Evolutionary conservation across 2,113 vertebrate genomes (phyloP).

Genomic region (Tragelaphus strepsiceros): DNA sequence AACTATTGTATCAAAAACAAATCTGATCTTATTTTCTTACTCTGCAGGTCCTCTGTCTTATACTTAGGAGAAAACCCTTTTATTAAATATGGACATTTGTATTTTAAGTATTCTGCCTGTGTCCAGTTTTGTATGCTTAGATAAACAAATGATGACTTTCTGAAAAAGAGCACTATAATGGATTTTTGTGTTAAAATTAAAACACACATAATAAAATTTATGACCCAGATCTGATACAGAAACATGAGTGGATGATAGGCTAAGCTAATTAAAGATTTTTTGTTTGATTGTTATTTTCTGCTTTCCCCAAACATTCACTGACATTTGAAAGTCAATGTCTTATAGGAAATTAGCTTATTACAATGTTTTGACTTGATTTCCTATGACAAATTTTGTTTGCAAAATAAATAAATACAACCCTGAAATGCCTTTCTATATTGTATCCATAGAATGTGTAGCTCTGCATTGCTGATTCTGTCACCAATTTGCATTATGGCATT

Average conservation of each 20-base stretch:
- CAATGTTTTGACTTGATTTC: constrained; percentile 52
- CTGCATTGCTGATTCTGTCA: neutral
- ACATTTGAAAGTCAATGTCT: constrained; percentile 46
- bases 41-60: neutral
- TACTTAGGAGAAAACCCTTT: neutral
- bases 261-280: constrained; percentile 36
- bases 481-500: neutral
- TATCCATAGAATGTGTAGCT: neutral
- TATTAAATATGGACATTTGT: constrained; percentile 25
- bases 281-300: constrained; percentile 21
- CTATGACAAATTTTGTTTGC: neutral
- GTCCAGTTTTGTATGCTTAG: constrained; percentile 11
- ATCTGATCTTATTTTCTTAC: neutral
- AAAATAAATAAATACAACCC: constrained; percentile 7
- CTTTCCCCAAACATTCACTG: constrained; percentile 31
- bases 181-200: neutral
- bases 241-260: constrained; percentile 51
- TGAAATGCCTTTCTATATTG: neutral
- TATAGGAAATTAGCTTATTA: constrained; percentile 45
- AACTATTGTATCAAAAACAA: neutral
- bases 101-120: constrained; percentile 44
- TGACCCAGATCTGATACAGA: constrained; percentile 61
- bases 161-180: neutral
- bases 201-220: constrained; percentile 59
- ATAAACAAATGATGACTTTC: constrained; percentile 46